Conservation (phyloP, 2,797 vertebrate species). For the Falco concolor region DNA sequence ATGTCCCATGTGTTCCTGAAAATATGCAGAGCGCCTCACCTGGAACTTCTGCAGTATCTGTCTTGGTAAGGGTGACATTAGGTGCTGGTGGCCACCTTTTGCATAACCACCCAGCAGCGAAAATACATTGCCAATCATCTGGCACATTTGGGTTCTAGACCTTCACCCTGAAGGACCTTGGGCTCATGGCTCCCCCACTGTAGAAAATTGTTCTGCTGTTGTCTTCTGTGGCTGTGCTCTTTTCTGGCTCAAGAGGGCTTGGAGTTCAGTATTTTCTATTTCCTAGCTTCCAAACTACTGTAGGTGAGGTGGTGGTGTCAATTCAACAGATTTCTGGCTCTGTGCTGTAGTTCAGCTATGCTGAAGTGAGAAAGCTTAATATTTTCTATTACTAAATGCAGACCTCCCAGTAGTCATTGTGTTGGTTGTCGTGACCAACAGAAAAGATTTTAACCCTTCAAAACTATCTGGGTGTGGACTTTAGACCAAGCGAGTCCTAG, state of each 20-base stretch:
- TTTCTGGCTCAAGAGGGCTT: neutral
- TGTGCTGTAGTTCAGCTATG: neutral
- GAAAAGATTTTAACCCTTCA: neutral
- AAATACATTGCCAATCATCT: neutral
- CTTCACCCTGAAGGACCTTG: neutral
- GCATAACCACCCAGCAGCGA: neutral
- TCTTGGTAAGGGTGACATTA: neutral
- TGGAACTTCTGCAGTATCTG: neutral
- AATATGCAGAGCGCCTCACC: neutral
- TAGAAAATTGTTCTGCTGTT: neutral
- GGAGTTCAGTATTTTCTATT: neutral
- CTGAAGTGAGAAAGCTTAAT: neutral
- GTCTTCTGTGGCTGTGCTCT: neutral
- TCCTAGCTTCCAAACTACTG: neutral
- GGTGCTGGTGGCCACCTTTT: neutral
- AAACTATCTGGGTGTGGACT: neutral
- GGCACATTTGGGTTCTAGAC: neutral
- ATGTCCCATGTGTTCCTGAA: neutral
- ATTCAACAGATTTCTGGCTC: neutral
- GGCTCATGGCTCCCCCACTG: fast-evolving
- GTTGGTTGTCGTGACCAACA: neutral
- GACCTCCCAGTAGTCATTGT: too few species aligned
- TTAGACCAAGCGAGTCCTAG: neutral
- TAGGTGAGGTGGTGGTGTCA: neutral
- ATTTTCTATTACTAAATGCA: neutral